Evolutionary conservation across 2,888 invertebrate genomes (phyloP), one percentile per base, ranked within the genome.

Genomic region (Yponomeuta cagnagella): DNA sequence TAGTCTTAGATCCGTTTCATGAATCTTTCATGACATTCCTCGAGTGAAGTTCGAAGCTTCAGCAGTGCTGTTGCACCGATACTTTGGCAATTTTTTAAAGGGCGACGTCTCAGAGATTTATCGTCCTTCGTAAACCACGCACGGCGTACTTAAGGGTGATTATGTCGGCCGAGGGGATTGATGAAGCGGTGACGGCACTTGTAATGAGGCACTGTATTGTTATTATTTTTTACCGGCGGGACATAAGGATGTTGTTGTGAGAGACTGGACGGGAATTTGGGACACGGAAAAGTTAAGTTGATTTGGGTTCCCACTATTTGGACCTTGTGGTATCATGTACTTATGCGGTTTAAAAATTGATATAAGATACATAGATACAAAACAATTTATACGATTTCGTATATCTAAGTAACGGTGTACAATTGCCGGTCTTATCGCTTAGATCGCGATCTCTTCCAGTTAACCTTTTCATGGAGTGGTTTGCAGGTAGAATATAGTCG

Each of bases 51-150:
- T 15, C 52, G 15, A 12, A 58, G 15, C 15, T 15, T 58, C 52
- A 58, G 15, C 52, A 58, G 52, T 58, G 52, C 52, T 15, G 43
- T 15, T 15, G 52, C 52, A 58, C 52, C 52, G 15, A 58, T 58
- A 31, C 65, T 65, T 65, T 65, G 65, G 65, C 65, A 31, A 65
- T 74, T 75, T 75, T 73, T 73, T 70, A 69, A 68, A 69, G 37
- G 68, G 71, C 64, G 68, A 71, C 69, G 70, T 67, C 33, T 30
- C 69, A 65, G 64, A 72, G 76, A 77, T 77, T 77, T 77, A 77
- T 77, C 73, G 75, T 71, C 64, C 69, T 73, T 72, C 75, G 74
- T 75, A 75, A 77, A 76, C 74, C 75, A 76, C 74, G 73, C 74
- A 72, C 70, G 70, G 74, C 71, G 70, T 71, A 73, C 73, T 75